Evolutionary conservation across 2,888 invertebrate species (phyloP).

Genomic region (Lissocephala sabroskyi): DNA sequence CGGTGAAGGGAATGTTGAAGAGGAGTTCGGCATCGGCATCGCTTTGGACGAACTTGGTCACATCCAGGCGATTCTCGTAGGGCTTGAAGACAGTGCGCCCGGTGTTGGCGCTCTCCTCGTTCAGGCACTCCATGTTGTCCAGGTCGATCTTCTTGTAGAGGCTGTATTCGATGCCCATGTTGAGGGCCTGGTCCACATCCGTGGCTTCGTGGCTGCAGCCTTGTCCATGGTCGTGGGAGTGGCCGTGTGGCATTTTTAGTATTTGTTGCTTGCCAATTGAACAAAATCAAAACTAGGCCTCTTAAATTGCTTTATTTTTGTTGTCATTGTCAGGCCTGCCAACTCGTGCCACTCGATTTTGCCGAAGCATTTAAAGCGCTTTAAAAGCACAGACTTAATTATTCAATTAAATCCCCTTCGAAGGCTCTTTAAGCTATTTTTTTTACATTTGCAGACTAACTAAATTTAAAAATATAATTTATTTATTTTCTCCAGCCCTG

Average conservation of each 20-base stretch:
- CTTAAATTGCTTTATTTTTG: neutral
- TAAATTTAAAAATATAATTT: too few relatives aligned
- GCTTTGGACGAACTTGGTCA: conserved; percentile 91
- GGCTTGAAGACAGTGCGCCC: conserved; percentile 93
- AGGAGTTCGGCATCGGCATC: conserved; percentile 96
- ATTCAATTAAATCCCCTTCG: too few relatives aligned
- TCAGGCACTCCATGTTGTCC: conserved; percentile 90
- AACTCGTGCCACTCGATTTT: too few relatives aligned
- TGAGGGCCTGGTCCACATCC: conserved; percentile 68
- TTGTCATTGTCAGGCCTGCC: neutral
- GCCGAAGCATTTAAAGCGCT: too few relatives aligned
- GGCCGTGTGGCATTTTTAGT: conserved; percentile 69
- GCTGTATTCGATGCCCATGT: conserved; percentile 75
- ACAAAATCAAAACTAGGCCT: too few relatives aligned
- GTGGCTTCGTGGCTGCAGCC: conserved; percentile 69
- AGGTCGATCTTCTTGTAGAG: conserved; percentile 91
- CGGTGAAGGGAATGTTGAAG: conserved; percentile 97
- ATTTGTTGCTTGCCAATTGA: too few relatives aligned
- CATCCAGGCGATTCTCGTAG: conserved; percentile 88
- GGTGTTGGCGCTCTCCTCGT: conserved; percentile 89
- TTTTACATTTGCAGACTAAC: too few relatives aligned
- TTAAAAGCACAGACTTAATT: too few relatives aligned
- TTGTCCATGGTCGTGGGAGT: conserved; percentile 67
- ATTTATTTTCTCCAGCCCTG: too few relatives aligned
- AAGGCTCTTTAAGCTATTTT: too few relatives aligned